These are phyloP conservation scores for Anarsia innoxiella DNA, from an alignment of 2,888 invertebrate species.

Conservation along the genomic window DNA sequence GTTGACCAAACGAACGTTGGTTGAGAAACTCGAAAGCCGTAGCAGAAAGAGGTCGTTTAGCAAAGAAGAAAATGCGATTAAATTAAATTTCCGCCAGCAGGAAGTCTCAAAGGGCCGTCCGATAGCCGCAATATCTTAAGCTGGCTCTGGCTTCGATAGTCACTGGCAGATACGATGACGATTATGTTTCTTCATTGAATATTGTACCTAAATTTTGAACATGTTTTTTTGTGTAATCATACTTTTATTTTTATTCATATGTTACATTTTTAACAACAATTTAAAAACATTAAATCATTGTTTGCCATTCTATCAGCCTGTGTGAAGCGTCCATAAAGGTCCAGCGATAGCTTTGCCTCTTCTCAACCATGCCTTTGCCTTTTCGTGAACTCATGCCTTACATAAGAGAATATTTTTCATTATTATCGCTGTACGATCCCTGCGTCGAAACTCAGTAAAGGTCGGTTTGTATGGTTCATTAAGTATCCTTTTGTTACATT, in stretches of 20 bases:
- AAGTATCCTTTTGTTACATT: constrained; percentile 2
- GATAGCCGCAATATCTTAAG: constrained; percentile 66
- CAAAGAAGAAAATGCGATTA: constrained; percentile 64
- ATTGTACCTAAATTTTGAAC: too few relatives aligned
- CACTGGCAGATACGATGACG: too few relatives aligned
- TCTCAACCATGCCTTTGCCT: constrained; percentile 27
- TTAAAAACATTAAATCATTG: too few relatives aligned
- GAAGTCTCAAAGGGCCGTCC: constrained; percentile 62
- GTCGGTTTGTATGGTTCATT: constrained; percentile 4
- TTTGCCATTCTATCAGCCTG: too few relatives aligned
- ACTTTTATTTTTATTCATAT: too few relatives aligned
- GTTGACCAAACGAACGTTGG: constrained; percentile 38
- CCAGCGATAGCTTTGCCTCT: constrained; percentile 35
- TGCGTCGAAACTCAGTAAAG: constrained; percentile 2
- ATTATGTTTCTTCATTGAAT: too few relatives aligned
- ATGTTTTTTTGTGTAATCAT: too few relatives aligned
- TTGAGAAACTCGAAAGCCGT: constrained; percentile 37
- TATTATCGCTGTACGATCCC: constrained; percentile 1
- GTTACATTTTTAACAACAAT: too few relatives aligned
- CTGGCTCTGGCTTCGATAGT: too few relatives aligned
- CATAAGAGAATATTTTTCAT: constrained; percentile 3
- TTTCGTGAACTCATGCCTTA: constrained; percentile 26
- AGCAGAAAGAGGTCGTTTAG: constrained; percentile 45
- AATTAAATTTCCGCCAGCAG: constrained; percentile 64
- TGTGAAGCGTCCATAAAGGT: constrained; percentile 25